Evolutionary conservation across 2,797 vertebrate species (phyloP).

Genomic region (Merluccius polli): DNA sequence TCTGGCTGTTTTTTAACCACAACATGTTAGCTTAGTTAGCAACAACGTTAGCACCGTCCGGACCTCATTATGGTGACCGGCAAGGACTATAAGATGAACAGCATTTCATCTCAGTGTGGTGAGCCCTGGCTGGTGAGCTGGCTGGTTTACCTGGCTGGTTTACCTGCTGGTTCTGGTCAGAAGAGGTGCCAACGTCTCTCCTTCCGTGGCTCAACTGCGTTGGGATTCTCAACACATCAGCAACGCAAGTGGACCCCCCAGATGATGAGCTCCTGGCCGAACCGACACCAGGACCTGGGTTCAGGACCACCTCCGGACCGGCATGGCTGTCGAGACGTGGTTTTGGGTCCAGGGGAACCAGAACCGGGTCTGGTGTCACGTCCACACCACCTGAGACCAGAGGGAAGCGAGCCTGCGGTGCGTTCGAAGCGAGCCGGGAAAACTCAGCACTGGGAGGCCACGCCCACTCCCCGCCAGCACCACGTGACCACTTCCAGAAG

Average conservation of each 20-base stretch:
- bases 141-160: background rate
- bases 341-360: background rate
- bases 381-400: background rate
- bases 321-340: background rate
- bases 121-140: too few relatives aligned
- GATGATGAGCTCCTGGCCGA: background rate
- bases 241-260: background rate
- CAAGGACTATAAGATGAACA: background rate
- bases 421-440: background rate
- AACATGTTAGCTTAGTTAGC: slow-evolving; percentile 1
- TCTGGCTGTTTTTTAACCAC: background rate
- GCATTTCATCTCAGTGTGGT: background rate
- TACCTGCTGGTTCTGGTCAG: background rate
- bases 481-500: background rate
- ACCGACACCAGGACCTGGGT: too few relatives aligned
- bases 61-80: too few relatives aligned
- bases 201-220: background rate
- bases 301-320: too few relatives aligned
- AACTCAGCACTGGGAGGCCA: background rate
- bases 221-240: background rate
- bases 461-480: background rate
- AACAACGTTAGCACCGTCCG: background rate
- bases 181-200: background rate
- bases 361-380: too few relatives aligned
- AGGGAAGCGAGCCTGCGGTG: background rate